Evolutionary conservation across 2,888 invertebrate species (phyloP).

Genomic region (Eupithecia pulchellata): DNA sequence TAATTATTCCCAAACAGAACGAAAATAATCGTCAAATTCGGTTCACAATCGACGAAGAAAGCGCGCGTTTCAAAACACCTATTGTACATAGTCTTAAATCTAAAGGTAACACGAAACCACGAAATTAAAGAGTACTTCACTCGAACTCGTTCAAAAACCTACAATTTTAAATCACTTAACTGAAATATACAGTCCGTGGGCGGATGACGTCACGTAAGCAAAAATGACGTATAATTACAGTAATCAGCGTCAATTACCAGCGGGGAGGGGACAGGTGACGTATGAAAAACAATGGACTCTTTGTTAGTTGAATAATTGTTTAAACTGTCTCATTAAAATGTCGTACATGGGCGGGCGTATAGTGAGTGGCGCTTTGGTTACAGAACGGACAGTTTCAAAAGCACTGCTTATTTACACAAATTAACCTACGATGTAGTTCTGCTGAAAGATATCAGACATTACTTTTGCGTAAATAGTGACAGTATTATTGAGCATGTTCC

Average conservation of each 20-base stretch:
- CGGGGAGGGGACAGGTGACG: slow-evolving; percentile 62
- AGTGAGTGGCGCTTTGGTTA: slow-evolving; percentile 25
- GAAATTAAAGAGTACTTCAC: not conserved
- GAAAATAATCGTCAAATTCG: no score
- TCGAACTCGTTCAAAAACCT: not conserved
- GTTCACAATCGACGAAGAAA: no score
- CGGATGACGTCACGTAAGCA: slow-evolving; percentile 40
- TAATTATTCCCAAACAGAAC: no score
- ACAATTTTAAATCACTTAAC: slow-evolving; percentile 10
- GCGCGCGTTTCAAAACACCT: no score
- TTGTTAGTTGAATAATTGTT: slow-evolving; percentile 65
- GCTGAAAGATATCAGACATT: not conserved
- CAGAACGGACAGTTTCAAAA: slow-evolving; percentile 22
- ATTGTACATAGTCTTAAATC: not conserved
- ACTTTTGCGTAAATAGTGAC: not conserved
- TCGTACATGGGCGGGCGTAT: slow-evolving; percentile 44
- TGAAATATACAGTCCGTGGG: slow-evolving; percentile 25
- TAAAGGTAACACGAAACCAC: not conserved
- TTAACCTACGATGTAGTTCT: no score
- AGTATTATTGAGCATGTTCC: not conserved
- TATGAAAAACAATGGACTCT: slow-evolving; percentile 66
- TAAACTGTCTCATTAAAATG: slow-evolving; percentile 66
- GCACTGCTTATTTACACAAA: no score
- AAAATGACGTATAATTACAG: slow-evolving; percentile 58
- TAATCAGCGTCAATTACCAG: slow-evolving; percentile 68